Evolutionary conservation across 92 coral and sea anemone species (phyloP).

Genomic region (Ricordea florida): DNA sequence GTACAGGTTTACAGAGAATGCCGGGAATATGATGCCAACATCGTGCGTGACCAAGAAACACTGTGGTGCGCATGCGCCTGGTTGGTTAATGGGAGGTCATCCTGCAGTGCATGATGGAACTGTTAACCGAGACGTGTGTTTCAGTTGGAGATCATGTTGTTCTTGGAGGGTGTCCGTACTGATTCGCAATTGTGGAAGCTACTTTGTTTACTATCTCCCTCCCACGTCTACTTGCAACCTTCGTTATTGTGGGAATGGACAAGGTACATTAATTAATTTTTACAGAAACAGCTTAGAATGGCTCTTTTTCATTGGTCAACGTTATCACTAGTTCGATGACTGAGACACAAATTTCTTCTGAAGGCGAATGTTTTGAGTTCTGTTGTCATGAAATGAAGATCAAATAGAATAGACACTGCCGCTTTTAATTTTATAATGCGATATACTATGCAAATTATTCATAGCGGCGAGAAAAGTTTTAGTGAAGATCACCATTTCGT

Average conservation of each 20-base stretch:
- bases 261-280: too few relatives aligned
- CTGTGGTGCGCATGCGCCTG: conserved; percentile 36
- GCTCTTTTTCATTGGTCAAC: too few relatives aligned
- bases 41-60: conserved; percentile 5
- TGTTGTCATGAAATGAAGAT: too few relatives aligned
- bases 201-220: background rate
- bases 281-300: too few relatives aligned
- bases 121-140: background rate
- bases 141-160: conserved; percentile 28
- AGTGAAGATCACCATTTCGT: too few relatives aligned
- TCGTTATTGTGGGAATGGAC: conserved; percentile 14
- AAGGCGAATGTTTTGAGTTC: too few relatives aligned
- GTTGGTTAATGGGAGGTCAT: conserved; percentile 9
- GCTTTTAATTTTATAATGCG: too few relatives aligned
- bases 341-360: too few relatives aligned
- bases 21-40: conserved; percentile 10
- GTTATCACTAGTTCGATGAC: too few relatives aligned
- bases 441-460: too few relatives aligned
- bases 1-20: conserved; percentile 21
- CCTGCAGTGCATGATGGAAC: conserved; percentile 13
- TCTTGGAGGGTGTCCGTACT: background rate
- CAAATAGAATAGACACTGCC: too few relatives aligned
- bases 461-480: too few relatives aligned
- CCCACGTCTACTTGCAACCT: background rate
- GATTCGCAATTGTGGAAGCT: conserved; percentile 16